Base-by-base conservation (phyloP, 2,797 vertebrate genomes). In the Sebastes steindachneri region DNA sequence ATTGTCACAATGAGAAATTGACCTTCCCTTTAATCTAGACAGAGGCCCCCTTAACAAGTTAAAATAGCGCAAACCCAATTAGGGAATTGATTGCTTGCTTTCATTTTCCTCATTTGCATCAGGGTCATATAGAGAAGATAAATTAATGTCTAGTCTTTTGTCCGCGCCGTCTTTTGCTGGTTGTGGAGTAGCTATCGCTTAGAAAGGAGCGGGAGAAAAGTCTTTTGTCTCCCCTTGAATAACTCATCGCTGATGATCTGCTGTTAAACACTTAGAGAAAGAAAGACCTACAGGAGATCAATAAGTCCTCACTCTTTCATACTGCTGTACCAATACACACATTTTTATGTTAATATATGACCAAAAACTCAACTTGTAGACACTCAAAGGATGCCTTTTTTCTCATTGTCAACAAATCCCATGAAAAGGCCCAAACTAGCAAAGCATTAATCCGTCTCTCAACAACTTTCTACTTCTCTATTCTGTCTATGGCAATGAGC, bases 1-100 rank as follows among this genome's bases (percentile, higher is more conserved):
- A 92, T 90, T 92, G 92, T 93, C 91, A 94, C 86, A 77, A 91
- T 94, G 93, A 94, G 89, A 90, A 86, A 94, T 92, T 92, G 92
- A 93, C 89, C 90, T 89, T 91, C 81, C 8, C 84, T 92, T 86
- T 92, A 92, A 91, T 93, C 86, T 67, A 67, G 91, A 92, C 89
- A 53, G 82, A 83, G 84, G 69, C 84, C 73, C 79, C 83, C 85
- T 87, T 92, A 90, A 93, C 92, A 86, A 87, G 93, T 90, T 88
- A 79, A 89, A 93, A 92, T 80, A 89, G 89, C 89, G 14, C 86
- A 90, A 92, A 94, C 89, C 90, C 92, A 90, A 94, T 95, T 93
- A 93, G 84, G 80, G 84, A 89, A 92, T 86, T 93, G 93, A 95
- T 94, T 92, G 91, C 90, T 84, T 89, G 90, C 92, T 92, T 93